phyloP scores from a whole-genome alignment of 2,888 invertebrate species.

The Chrysolina oricalcia region DNA sequence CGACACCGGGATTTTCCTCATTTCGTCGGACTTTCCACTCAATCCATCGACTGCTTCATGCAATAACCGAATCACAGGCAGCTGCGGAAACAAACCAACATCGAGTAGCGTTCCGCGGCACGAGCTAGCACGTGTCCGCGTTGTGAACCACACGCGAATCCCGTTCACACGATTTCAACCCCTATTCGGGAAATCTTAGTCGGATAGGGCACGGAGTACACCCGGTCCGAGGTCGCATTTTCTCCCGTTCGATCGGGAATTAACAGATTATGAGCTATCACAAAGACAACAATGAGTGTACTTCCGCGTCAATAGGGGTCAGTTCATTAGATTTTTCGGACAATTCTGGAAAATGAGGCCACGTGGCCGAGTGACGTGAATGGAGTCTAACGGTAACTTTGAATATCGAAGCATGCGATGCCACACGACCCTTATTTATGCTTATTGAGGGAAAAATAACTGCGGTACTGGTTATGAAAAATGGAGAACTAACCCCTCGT shows the following conservation, averaged over 20 bases:
- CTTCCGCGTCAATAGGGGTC: conserved; percentile 39
- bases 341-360: conserved; percentile 47
- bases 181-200: conserved; percentile 50
- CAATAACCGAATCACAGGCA: conserved; percentile 26
- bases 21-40: not conserved
- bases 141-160: conserved; percentile 68
- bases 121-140: conserved; percentile 65
- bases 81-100: conserved; percentile 34
- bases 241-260: conserved; percentile 39
- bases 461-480: not conserved
- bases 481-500: too few relatives aligned
- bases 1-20: not conserved
- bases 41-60: not conserved
- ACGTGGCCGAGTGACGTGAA: conserved; percentile 38
- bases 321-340: conserved; percentile 49
- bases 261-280: conserved; percentile 48
- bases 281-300: conserved; percentile 42
- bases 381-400: conserved; percentile 16
- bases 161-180: conserved; percentile 65
- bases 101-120: conserved; percentile 49
- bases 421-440: conserved; percentile 9
- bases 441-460: not conserved
- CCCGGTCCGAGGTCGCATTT: conserved; percentile 43
- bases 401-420: conserved; percentile 11
- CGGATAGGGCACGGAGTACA: conserved; percentile 44